Base-by-base conservation (phyloP, 2,113 vertebrate species). In the Agapornis roseicollis region DNA sequence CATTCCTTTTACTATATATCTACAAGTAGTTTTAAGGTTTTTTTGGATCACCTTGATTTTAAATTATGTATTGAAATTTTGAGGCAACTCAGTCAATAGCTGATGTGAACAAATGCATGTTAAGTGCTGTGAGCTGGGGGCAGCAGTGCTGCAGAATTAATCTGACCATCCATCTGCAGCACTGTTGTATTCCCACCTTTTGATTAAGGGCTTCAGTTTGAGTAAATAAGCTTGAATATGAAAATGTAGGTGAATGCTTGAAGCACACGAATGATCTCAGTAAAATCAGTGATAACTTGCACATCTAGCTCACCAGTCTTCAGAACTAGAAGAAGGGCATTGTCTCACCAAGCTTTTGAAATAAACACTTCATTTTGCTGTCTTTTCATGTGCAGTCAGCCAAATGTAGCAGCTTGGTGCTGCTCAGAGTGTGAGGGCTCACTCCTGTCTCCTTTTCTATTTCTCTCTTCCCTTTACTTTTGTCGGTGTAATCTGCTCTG, bases 81-180 rank as follows among this genome's bases (percentile, higher is more conserved):
- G 35, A 17, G 41, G 22, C 71, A 79, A 29, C 6, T 66, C 50
- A 27, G 85, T 83, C 71, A 42, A n/a, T 6, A 83, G 27, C 13
- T 64, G 42, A 52, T 31, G 39, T 15, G 65, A 81, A 8, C 49
- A 53, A 49, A 28, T 11, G 23, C 0, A 0, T 5, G 9, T 42
- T 42, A 46, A 56, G 52, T 60, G 47, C 52, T 72, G 49, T 11
- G 58, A 65, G 3, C 20, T n/a, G 53, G 44, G 55, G 82, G 52
- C 28, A 46, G 58, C 27, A 60, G 64, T 1, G 22, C 47, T 18
- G 39, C 66, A 33, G 68, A 23, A 49, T 24, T 5, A 17, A 24
- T 58, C 65, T 56, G 60, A 31, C 35, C 1, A 0, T 5, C 8
- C 2, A 0, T 3, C 2, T 2, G 33, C 55, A 72, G 69, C n/a